phyloP scores from a whole-genome alignment of 1,140 invertebrate genomes.

The Periplaneta americana region DNA sequence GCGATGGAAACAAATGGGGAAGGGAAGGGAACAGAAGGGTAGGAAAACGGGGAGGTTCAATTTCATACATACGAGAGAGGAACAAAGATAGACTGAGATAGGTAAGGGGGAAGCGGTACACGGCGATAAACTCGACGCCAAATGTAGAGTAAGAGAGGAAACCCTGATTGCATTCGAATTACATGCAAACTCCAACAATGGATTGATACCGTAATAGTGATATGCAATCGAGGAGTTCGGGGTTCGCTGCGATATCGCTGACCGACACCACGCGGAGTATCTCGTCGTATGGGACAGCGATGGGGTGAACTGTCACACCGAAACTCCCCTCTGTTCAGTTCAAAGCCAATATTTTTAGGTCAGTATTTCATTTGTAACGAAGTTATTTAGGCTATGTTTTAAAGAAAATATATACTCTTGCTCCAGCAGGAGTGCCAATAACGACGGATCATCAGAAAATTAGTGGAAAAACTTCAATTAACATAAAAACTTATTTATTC shows the following conservation, averaged over 20 bases:
- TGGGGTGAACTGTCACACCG: too few species aligned
- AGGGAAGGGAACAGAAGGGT: neutral
- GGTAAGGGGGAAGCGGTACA: neutral
- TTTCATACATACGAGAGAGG: neutral
- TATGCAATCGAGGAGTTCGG: neutral
- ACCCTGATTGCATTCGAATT: neutral
- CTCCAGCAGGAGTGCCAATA: too few species aligned
- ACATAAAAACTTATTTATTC: too few species aligned
- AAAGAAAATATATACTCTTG: too few species aligned
- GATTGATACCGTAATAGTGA: neutral
- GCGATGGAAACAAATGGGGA: neutral
- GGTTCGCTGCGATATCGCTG: neutral
- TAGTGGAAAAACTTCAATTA: too few species aligned
- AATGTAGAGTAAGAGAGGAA: neutral
- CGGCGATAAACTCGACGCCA: neutral
- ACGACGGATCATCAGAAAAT: too few species aligned
- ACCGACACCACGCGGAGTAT: neutral
- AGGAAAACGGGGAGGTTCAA: neutral
- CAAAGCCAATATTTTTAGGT: too few species aligned
- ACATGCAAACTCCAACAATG: neutral
- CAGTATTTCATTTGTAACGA: too few species aligned
- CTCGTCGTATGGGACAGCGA: too few species aligned
- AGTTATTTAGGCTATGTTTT: too few species aligned
- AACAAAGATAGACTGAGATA: neutral
- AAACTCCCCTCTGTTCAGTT: too few species aligned